These are phyloP conservation scores for Carpatolechia fugitivella DNA, from an alignment of 2,888 invertebrate species.

Conservation along the genomic window DNA sequence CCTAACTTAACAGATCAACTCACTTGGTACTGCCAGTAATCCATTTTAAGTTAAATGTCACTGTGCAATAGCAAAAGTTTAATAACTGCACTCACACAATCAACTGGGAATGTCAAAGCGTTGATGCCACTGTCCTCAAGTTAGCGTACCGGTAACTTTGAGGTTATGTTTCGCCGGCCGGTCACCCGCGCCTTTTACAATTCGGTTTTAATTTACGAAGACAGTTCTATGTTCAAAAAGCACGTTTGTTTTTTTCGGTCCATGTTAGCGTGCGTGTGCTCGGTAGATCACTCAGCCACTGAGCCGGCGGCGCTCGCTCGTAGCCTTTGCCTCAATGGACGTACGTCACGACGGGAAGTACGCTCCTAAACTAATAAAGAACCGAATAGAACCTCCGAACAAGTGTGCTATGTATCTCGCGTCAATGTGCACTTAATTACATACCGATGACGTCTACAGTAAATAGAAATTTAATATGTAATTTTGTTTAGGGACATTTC, in stretches of 20 bases:
- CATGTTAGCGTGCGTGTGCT: conserved; percentile 67
- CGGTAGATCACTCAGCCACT: conserved; percentile 74
- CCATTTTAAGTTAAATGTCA: conserved; percentile 55
- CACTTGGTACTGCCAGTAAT: conserved; percentile 55
- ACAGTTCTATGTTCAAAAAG: conserved; percentile 1
- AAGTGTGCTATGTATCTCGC: conserved; percentile 35
- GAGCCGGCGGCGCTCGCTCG: conserved; percentile 60
- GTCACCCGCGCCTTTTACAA: conserved; percentile 15
- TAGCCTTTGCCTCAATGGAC: conserved; percentile 66
- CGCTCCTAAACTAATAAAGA: conserved; percentile 59
- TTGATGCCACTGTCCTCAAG: conserved; percentile 51
- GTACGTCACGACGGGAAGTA: conserved; percentile 75
- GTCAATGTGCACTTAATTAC: conserved; percentile 58
- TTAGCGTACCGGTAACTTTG: conserved; percentile 41
- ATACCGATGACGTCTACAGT: conserved; percentile 44
- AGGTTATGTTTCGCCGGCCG: conserved; percentile 54
- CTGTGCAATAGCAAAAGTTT: conserved; percentile 42
- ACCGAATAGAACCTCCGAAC: conserved; percentile 56
- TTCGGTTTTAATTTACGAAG: background rate
- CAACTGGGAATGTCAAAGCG: conserved; percentile 46
- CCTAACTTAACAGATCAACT: conserved; percentile 37
- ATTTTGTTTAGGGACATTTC: conserved; percentile 25
- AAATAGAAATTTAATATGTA: conserved; percentile 38
- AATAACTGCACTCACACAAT: conserved; percentile 64
- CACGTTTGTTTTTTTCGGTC: conserved; percentile 33